Evolutionary conservation across 2,888 invertebrate species (phyloP), one percentile per base, ranked within the genome.

Genomic region (Acrobasis suavella): DNA sequence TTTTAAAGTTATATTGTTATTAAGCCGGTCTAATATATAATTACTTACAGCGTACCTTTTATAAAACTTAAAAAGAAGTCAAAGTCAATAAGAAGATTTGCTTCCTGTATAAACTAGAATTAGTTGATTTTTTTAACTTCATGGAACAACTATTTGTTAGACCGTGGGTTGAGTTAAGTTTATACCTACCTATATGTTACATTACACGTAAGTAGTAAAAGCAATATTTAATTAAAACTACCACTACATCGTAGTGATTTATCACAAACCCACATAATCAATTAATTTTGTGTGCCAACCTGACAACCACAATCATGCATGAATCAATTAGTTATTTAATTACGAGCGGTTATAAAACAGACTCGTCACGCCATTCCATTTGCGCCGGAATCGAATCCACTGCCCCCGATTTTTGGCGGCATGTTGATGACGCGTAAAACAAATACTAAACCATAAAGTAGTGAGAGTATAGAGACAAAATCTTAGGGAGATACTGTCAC

Each of bases 351-450:
- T 67, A 63, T 66, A 63, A 64, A 69, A 64, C 58, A 66, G 69
- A 71, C 74, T 69, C 76, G 80, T 78, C 81, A 79, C 73, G 72
- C 74, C 72, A 79, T 69, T 66, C 69, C 62, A 73, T 70, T 74
- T 69, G 74, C 78, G 78, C 82, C 80, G 73, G 76, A 82, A 79
- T 80, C 78, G 78, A 76, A 72, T 66, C 71, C 71, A 55, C 72
- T 74, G 75, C 79, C 86, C 86, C 87, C 82, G 77, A 74, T 82
- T 82, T 73, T 74, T 54, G 55, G 39, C 55, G 42, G 56, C 56
- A 56, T 42, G 56, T 60, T 60, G 59, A 60, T 60, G 50, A 60
- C 59, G 50, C 59, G 50, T 60, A 60, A 50, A 60, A 60, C 50
- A 60, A 56, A 56, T 56, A 56, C 56, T 56, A 12, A 16, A 17